Evolutionary conservation across 2,888 invertebrate species (phyloP), one percentile per base, ranked within the genome.

Genomic region (Graphium colonna): DNA sequence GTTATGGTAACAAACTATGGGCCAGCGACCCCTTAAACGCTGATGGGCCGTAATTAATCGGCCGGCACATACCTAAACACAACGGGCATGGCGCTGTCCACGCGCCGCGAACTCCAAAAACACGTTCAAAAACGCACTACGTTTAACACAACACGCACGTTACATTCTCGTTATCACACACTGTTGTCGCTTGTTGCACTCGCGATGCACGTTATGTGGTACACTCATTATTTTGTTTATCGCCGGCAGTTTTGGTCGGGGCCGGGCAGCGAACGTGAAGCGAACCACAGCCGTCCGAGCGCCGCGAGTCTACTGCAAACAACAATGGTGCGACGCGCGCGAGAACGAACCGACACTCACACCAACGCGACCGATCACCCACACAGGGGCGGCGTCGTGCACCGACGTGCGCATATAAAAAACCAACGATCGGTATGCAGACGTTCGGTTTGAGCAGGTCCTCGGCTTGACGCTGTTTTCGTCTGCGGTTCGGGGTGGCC

Each of bases 351-450:
- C 71, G 73, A 59, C 71, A 73, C 79, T 61, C 82, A 80, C 80
- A 79, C 80, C 53, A 53, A 54, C 58, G 50, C 57, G 61, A 59
- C 39, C 49, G 60, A 63, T 59, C 72, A 71, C 83, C 67, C 82
- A 73, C 80, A 78, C 81, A 72, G 60, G 54, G 57, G 60, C 54
- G 48, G 55, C 56, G 58, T 63, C 75, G 81, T 82, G 82, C 80
- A 82, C 79, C 72, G 74, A 79, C 76, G 69, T 71, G 72, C 77
- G 76, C 75, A 77, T 85, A 85, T 84, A 89, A 89, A 89, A 89
- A 89, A 87, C 86, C 79, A 79, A 79, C 85, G 87, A 89, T 89
- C 86, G 89, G 89, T 89, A 89, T 89, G 89, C 88, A 88, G 89
- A 88, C 89, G 86, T 86, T 88, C 79, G 84, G 85, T 87, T 84